Evolutionary conservation across 2,888 invertebrate species (phyloP), one percentile per base, ranked within the genome.

Genomic region (Epicampocera succincta): DNA sequence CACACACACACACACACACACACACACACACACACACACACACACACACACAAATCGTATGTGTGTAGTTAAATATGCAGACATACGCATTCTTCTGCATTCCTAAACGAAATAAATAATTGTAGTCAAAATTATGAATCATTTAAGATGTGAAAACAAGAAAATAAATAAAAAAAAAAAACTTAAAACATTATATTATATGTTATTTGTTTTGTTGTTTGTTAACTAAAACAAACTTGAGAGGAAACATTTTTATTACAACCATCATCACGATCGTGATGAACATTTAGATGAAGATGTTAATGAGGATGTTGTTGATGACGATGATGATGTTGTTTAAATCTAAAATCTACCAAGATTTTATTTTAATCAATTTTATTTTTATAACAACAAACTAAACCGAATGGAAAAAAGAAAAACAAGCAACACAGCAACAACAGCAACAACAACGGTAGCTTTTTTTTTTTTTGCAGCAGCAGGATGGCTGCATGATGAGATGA

Each of bases 341-440:
- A 58, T 48, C 65, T 65, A 50, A 75, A 76, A 61, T 60, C 68
- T 69, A 60, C 68, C 60, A 76, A 52, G 50, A 76, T 68, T 76
- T 76, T 68, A 68, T 69, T 76, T 76, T 68, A 68, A 76, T 68
- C 66, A 76, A 68, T 68, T 76, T 76, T 12, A 61, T 52, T 68
- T 74, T 76, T 76, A 60, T 61, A 52, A 61, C 68, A 44, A 61
- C 8, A 75, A 15, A 46, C 29, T 1, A 8, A 19, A 46, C 13
- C 9, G 29, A 19, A 46, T 5, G 17, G 5, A 46, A 63, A 8
- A 13, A 17, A 40, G 12, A 33, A 54, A n/a, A 21, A 66, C 9
- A 48, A 42, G 0, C 1, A 56, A 42, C 44, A 42, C 9, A 38
- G 13, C 29, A 25, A 11, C 21, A 40, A 25, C 4, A 21, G n/a